phyloP scores from a whole-genome alignment of 2,113 vertebrate species.

The Tamias sibiricus region DNA sequence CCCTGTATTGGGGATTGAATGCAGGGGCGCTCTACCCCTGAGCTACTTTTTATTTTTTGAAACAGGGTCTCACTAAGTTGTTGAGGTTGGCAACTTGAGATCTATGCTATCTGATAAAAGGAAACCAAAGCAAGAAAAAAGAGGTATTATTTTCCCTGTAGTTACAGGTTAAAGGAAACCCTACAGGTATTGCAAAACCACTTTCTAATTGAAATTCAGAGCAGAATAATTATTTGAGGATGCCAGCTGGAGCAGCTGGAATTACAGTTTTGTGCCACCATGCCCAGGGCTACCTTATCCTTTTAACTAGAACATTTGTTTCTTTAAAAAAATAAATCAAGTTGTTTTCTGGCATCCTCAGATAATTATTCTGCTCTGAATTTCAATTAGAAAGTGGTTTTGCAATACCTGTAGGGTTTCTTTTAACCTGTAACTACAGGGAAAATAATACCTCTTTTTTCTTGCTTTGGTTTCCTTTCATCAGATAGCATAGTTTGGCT shows the following conservation, averaged over 20 bases:
- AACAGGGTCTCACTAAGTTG: not conserved
- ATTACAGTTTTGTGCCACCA: not conserved
- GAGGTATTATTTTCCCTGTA: not conserved
- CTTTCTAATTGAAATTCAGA: not conserved
- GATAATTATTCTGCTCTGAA: not conserved
- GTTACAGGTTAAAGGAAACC: not conserved
- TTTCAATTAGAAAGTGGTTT: not conserved
- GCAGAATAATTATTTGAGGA: not conserved
- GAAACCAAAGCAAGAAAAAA: not conserved
- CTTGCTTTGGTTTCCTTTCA: not conserved
- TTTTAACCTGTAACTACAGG: not conserved
- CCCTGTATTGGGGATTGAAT: not conserved
- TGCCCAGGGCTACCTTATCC: not conserved
- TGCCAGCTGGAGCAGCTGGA: not conserved
- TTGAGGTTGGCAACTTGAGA: not conserved
- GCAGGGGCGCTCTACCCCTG: not conserved
- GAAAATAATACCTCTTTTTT: not conserved
- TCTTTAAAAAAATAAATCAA: conserved; percentile 33
- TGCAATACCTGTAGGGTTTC: not conserved
- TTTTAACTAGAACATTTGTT: not conserved
- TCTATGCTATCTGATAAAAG: not conserved
- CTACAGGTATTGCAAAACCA: not conserved
- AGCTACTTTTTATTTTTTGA: not conserved
- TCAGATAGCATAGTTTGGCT: not conserved
- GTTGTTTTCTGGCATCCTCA: not conserved